Percentiles rank a stretch among this genome's conserved stretches.
Evolutionary conservation across 2,888 invertebrate species (phyloP).

Genomic region (Hirtodrosophila trivittata): DNA sequence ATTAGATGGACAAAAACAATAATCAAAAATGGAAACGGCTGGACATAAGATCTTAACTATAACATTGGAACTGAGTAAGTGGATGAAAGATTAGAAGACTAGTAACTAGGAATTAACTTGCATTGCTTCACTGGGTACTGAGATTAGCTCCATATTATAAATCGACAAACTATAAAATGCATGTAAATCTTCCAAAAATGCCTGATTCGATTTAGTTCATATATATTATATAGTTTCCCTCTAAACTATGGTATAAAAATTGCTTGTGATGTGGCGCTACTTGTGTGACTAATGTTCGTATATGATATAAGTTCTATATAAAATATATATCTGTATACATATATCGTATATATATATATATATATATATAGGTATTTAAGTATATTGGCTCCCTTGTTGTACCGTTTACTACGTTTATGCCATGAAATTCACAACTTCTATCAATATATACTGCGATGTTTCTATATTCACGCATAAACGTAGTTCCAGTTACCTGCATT

Average conservation of each 20-base stretch:
- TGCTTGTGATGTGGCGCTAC: slow-evolving; percentile 38
- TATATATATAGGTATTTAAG: slow-evolving; percentile 5
- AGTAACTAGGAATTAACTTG: neutral
- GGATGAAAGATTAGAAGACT: neutral
- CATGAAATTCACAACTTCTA: neutral
- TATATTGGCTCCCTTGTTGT: neutral
- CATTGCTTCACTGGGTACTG: too few relatives aligned
- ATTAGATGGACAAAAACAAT: too few relatives aligned
- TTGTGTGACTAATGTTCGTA: slow-evolving; percentile 16
- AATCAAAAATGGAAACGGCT: neutral
- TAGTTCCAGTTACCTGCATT: too few relatives aligned
- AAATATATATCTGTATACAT: slow-evolving; percentile 28
- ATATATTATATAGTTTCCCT: slow-evolving; percentile 11
- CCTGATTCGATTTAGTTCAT: slow-evolving; percentile 20
- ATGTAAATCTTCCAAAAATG: slow-evolving; percentile 48
- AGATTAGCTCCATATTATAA: too few relatives aligned
- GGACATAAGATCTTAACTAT: neutral
- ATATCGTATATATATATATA: slow-evolving; percentile 7
- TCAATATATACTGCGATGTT: too few relatives aligned
- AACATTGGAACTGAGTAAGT: neutral
- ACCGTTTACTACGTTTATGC: neutral
- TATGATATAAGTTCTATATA: slow-evolving; percentile 39
- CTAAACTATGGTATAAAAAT: slow-evolving; percentile 45
- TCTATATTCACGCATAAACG: too few relatives aligned
- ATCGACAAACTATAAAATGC: too few relatives aligned